Conservation (phyloP, 2,797 vertebrate species). For the Anniella stebbinsi region DNA sequence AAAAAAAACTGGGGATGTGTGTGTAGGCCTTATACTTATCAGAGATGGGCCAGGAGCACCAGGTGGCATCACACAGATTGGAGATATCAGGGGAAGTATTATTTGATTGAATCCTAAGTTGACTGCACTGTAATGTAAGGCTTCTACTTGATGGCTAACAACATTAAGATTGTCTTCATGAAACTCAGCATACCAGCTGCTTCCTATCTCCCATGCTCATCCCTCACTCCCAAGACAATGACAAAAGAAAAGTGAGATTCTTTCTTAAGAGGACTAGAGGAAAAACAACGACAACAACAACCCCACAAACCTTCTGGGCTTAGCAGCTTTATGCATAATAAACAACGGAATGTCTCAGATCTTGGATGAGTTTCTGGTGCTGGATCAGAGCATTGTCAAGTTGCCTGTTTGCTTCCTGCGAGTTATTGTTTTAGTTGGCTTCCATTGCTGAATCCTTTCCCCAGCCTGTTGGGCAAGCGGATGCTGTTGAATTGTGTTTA, state of each 20-base stretch:
- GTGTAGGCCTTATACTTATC: neutral
- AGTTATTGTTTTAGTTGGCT: constrained; percentile 76
- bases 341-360: constrained; percentile 62
- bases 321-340: constrained; percentile 64
- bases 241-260: constrained; percentile 11
- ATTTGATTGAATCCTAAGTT: neutral
- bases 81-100: neutral
- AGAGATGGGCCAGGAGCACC: neutral
- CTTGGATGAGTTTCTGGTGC: constrained; percentile 64
- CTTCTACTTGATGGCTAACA: neutral
- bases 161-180: neutral
- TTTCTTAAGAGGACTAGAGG: constrained; percentile 58
- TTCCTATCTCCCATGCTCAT: neutral
- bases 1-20: neutral
- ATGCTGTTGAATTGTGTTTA: constrained; percentile 70
- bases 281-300: constrained; percentile 14
- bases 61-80: neutral
- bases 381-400: constrained; percentile 23
- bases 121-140: neutral
- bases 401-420: constrained; percentile 64
- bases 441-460: constrained; percentile 63
- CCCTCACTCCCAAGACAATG: neutral
- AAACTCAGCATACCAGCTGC: neutral
- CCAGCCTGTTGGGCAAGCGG: constrained; percentile 66
- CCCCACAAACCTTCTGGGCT: constrained; percentile 58